Evolutionary conservation across 2,888 invertebrate species (phyloP).

Genomic region (Corythucha ciliata): DNA sequence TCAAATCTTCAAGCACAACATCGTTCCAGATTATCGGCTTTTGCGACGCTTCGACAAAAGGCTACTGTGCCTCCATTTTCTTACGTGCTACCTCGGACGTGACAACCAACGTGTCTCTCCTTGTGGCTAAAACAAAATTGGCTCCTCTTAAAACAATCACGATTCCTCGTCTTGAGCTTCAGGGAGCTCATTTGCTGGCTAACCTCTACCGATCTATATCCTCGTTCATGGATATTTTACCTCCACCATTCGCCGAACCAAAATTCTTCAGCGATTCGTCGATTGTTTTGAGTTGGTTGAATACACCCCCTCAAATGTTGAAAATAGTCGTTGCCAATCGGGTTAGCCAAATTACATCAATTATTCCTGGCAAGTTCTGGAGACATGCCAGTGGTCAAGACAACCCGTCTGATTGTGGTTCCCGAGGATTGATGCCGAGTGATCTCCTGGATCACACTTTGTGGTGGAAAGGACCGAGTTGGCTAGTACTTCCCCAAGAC

Average conservation of each 20-base stretch:
- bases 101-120: background rate
- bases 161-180: conserved; percentile 23
- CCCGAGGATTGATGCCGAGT: conserved; percentile 16
- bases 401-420: conserved; percentile 25
- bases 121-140: conserved; percentile 24
- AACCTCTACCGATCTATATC: background rate
- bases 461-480: conserved; percentile 10
- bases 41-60: conserved; percentile 8
- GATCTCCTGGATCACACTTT: background rate
- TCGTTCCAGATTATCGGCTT: conserved; percentile 13
- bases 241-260: background rate
- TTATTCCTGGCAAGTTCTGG: conserved; percentile 15
- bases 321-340: conserved; percentile 26
- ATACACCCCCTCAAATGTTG: conserved; percentile 16
- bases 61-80: conserved; percentile 3
- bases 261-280: conserved; percentile 22
- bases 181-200: conserved; percentile 22
- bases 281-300: conserved; percentile 24
- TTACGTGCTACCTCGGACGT: background rate
- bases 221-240: background rate
- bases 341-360: conserved; percentile 14
- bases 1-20: too few relatives aligned
- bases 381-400: conserved; percentile 15
- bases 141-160: conserved; percentile 23
- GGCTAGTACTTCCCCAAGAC: background rate